Evolutionary conservation across 2,113 vertebrate species (phyloP), one percentile per base, ranked within the genome.

Genomic region (Pelobates fuscus): DNA sequence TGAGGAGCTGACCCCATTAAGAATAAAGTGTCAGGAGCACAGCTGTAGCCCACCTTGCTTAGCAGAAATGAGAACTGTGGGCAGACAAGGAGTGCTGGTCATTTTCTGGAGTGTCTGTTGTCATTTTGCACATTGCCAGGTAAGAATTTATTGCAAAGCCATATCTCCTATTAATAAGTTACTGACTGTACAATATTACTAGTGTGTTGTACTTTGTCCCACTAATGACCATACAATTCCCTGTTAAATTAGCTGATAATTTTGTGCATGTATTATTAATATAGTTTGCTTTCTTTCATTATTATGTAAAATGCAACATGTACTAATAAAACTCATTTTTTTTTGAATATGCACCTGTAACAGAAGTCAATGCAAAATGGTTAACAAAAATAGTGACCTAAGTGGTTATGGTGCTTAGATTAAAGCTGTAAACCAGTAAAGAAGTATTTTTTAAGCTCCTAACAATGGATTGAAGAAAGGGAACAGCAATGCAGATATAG

Each of bases 81-180:
- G 46, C 80, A 67, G 61, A 2, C 27, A 81, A 0, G 0, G 60
- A 59, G 29, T 82, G 62, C 66, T 85, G 8, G 5, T 80, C 67
- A 60, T 78, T 67, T 69, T 83, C 7, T 43, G 2, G 1, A 54
- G 26, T 57, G 65, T 84, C 29, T 73, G 84, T 0, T 57, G 61
- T 43, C 81, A 46, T 58, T 64, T 85, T 76, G 71, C 30, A 70
- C 70, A 43, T 1, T 29, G 6, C 32, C 70, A 85, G 85, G 87
- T 89, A 87, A 79, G 86, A 71, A 70, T 76, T 10, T 3, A 18
- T 66, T 32, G 37, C 29, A 52, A 67, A 44, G 21, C 73, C 70
- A 54, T 70, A 0, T 69, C 26, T 71, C 21, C 58, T 52, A 26
- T 5, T 67, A 49, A 65, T 43, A 78, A 79, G 17, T 73, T 67